phyloP scores from a whole-genome alignment of 2,113 vertebrate genomes.

The Micronisus gabar region DNA sequence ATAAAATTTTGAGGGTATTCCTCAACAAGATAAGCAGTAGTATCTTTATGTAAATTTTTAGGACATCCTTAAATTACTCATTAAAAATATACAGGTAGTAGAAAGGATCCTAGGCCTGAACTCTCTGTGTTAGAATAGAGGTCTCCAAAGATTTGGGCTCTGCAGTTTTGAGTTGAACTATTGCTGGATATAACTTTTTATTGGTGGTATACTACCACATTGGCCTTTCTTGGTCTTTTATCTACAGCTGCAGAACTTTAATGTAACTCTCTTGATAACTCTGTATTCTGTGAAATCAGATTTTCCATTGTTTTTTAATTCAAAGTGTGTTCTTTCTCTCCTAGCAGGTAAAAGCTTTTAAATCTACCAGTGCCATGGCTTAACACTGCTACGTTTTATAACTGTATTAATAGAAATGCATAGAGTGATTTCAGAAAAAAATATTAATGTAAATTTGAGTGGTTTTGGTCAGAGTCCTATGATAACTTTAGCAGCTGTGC shows the following conservation, averaged over 20 bases:
- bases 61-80: background rate
- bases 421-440: background rate
- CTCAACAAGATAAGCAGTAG: background rate
- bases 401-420: background rate
- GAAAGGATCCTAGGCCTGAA: background rate
- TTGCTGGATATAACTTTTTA: background rate
- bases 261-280: background rate
- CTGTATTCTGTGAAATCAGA: background rate
- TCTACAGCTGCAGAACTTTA: background rate
- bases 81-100: background rate
- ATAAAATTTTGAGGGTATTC: background rate
- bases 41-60: background rate
- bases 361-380: background rate
- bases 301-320: background rate
- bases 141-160: background rate
- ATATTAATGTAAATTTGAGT: background rate
- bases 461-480: background rate
- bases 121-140: background rate
- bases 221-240: background rate
- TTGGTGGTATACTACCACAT: background rate
- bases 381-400: background rate
- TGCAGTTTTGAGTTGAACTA: background rate
- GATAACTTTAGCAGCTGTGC: background rate
- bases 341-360: background rate
- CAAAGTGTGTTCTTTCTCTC: background rate